These are phyloP conservation scores for Gobio occitaniae DNA, from an alignment of 2,797 vertebrate species.

Conservation along the genomic window DNA sequence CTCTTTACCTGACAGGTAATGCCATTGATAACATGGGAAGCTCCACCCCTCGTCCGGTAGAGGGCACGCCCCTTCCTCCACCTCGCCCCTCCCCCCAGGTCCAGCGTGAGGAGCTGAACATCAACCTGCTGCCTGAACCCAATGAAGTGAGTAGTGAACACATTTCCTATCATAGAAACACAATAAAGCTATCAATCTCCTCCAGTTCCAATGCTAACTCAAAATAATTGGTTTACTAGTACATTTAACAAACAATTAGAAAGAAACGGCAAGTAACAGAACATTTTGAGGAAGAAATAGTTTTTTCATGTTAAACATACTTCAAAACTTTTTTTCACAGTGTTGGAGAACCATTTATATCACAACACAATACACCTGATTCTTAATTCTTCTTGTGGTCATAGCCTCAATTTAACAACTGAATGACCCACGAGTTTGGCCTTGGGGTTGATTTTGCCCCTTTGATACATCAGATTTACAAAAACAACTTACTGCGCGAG, in stretches of 20 bases:
- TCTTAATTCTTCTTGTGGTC: neutral
- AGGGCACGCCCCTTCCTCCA: conserved; percentile 71
- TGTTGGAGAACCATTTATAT: neutral
- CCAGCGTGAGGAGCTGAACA: conserved; percentile 72
- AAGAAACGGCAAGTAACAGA: too few species aligned
- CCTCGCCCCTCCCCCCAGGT: conserved; percentile 74
- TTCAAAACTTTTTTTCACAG: too few species aligned
- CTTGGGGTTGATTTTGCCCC: conserved; percentile 1
- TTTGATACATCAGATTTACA: conserved; percentile 8
- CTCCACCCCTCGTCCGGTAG: conserved; percentile 69
- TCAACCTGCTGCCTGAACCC: conserved; percentile 75
- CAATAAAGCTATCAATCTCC: neutral
- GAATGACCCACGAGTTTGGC: neutral
- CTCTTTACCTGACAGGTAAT: conserved; percentile 68
- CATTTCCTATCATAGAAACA: neutral
- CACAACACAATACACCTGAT: neutral
- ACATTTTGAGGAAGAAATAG: too few species aligned
- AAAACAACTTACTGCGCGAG: conserved; percentile 8
- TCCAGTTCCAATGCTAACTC: neutral
- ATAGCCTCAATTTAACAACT: neutral
- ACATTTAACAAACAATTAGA: too few species aligned
- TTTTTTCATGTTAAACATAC: too few species aligned
- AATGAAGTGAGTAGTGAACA: conserved; percentile 74
- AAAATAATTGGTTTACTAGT: neutral
- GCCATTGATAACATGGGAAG: conserved; percentile 79